Evolutionary conservation across 2,888 invertebrate genomes (phyloP).

Genomic region (Drosophila subsilvestris): DNA sequence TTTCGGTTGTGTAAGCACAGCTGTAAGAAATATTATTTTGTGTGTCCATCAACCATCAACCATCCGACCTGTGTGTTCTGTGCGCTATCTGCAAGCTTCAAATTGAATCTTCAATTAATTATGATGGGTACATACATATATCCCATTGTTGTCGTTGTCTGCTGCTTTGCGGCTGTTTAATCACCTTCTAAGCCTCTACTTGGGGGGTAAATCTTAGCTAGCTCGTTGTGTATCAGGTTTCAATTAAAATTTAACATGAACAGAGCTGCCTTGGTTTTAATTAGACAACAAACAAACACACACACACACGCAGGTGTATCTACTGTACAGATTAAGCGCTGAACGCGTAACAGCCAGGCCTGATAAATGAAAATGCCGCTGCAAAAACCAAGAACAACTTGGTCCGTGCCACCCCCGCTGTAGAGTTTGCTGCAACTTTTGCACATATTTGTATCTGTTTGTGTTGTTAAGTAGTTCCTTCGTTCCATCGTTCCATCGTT

Average conservation of each 20-base stretch:
- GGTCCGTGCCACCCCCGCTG: neutral
- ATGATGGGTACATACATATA: neutral
- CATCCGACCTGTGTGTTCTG: neutral
- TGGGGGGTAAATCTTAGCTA: constrained; percentile 1
- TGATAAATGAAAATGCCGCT: constrained; percentile 71
- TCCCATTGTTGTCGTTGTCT: too few species aligned
- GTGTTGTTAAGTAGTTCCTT: constrained; percentile 74
- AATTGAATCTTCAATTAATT: constrained; percentile 22
- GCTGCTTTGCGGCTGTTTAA: neutral
- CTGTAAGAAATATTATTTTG: neutral
- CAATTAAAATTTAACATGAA: constrained; percentile 35
- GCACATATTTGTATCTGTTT: constrained; percentile 77
- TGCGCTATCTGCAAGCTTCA: neutral
- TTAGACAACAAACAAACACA: constrained; percentile 58
- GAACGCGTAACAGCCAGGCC: constrained; percentile 61
- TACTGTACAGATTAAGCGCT: constrained; percentile 63
- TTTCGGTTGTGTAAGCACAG: constrained; percentile 15
- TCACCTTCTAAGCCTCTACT: constrained; percentile 27
- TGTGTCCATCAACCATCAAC: neutral
- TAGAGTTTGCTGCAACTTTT: constrained; percentile 59
- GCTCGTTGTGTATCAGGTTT: constrained; percentile 30
- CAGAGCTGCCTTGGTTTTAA: constrained; percentile 59
- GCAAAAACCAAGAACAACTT: constrained; percentile 50
- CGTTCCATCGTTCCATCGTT: constrained; percentile 23
- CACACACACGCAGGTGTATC: constrained; percentile 53